Conservation (phyloP, 2,888 invertebrate genomes). For the Phyto melanocephala region DNA sequence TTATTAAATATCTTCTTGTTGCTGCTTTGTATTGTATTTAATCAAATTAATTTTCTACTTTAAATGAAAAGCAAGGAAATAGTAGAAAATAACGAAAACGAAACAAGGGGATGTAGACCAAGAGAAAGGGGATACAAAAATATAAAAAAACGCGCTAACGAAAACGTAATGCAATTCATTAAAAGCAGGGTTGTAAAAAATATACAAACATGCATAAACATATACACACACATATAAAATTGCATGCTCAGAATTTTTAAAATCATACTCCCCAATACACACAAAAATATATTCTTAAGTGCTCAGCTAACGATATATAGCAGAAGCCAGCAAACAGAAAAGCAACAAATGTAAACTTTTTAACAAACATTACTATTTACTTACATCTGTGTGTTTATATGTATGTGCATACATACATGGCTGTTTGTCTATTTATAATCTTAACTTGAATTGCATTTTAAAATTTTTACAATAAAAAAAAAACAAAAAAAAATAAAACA, state of each 20-base stretch:
- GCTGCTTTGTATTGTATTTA: constrained; percentile 27
- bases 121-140: neutral
- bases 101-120: too few species aligned
- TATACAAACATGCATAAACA: constrained; percentile 30
- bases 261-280: neutral
- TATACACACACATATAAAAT: constrained; percentile 60
- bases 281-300: neutral
- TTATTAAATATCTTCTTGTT: neutral
- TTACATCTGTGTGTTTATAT: too few species aligned
- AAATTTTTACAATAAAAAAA: constrained; percentile 16
- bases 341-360: neutral
- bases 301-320: neutral
- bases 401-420: too few species aligned
- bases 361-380: too few species aligned
- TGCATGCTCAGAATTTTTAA: constrained; percentile 56
- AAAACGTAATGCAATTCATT: constrained; percentile 58
- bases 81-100: neutral
- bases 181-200: constrained; percentile 41
- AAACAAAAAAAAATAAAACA: neutral
- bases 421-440: too few species aligned
- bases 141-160: neutral
- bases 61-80: constrained; percentile 10
- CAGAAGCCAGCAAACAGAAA: neutral
- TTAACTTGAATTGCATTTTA: constrained; percentile 31
- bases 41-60: constrained; percentile 61